Conservation (phyloP, 2,797 vertebrate species). For the Linurgus olivaceus region DNA sequence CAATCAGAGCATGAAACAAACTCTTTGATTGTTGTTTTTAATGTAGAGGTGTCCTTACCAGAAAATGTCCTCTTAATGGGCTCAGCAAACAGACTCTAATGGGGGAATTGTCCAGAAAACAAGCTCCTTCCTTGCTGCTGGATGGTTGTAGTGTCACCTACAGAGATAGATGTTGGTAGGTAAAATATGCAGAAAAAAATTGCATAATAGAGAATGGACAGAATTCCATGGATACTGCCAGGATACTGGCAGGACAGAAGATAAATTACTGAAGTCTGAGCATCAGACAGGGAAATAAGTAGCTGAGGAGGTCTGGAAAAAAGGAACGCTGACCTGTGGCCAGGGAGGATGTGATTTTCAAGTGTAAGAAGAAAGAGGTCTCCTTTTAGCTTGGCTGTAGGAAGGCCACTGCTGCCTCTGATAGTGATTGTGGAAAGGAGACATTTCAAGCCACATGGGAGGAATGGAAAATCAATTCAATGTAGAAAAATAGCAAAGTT, state of each 20-base stretch:
- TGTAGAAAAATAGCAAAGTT: background rate
- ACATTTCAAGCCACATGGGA: background rate
- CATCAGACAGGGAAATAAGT: background rate
- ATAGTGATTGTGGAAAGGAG: background rate
- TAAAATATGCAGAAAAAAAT: background rate
- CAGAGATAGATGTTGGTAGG: background rate
- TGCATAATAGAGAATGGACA: background rate
- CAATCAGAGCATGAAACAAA: background rate
- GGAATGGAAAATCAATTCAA: background rate
- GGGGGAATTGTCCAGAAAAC: background rate
- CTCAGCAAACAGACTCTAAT: background rate
- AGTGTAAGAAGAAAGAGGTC: background rate
- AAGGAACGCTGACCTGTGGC: background rate
- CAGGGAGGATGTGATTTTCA: background rate
- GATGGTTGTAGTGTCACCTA: background rate
- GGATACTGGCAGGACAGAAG: background rate
- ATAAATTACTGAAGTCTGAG: background rate
- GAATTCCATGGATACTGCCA: background rate
- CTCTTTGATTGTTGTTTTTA: background rate
- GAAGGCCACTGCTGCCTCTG: background rate
- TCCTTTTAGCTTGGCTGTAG: background rate
- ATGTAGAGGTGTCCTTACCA: background rate
- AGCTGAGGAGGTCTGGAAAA: background rate
- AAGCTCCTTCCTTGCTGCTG: background rate
- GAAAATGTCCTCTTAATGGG: background rate